These are phyloP conservation scores for Crenuchus spilurus DNA, from an alignment of 2,797 vertebrate species.

Conservation along the genomic window DNA sequence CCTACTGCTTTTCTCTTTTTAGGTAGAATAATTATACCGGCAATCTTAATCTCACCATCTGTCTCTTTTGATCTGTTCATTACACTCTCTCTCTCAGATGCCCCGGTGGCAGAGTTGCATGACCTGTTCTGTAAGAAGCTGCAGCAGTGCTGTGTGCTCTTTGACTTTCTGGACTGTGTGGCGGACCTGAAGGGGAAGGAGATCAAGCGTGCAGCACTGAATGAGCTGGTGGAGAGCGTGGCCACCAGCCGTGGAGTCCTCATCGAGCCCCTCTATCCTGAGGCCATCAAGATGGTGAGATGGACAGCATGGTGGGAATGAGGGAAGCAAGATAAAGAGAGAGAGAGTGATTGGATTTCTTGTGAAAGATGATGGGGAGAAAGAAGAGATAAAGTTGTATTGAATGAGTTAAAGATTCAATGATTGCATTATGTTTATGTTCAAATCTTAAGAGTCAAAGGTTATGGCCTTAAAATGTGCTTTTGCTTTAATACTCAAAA, in stretches of 20 bases:
- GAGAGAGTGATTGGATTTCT: slow-evolving; percentile 24
- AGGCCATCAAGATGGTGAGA: slow-evolving; percentile 91
- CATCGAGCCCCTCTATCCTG: slow-evolving; percentile 91
- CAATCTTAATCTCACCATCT: slow-evolving; percentile 7
- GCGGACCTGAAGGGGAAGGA: slow-evolving; percentile 94
- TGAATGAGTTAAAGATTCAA: neutral
- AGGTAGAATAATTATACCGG: neutral
- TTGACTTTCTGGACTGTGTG: slow-evolving; percentile 93
- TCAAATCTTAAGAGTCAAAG: neutral
- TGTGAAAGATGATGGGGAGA: too few relatives aligned
- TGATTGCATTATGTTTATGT: neutral
- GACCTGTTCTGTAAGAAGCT: slow-evolving; percentile 93
- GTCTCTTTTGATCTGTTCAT: slow-evolving; percentile 23
- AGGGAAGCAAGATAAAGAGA: slow-evolving; percentile 29
- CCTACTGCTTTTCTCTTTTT: neutral
- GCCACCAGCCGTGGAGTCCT: slow-evolving; percentile 90
- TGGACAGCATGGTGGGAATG: neutral
- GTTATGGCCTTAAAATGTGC: too few relatives aligned
- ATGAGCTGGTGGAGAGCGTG: slow-evolving; percentile 91
- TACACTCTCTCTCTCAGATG: slow-evolving; percentile 70
- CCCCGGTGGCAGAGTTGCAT: slow-evolving; percentile 88
- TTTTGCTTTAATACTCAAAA: too few relatives aligned
- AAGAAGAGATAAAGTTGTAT: neutral
- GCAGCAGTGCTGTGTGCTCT: slow-evolving; percentile 91
- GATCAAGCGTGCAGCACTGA: slow-evolving; percentile 90